phyloP scores from a whole-genome alignment of 2,888 invertebrate species.

The Hemistola chrysoprasaria region DNA sequence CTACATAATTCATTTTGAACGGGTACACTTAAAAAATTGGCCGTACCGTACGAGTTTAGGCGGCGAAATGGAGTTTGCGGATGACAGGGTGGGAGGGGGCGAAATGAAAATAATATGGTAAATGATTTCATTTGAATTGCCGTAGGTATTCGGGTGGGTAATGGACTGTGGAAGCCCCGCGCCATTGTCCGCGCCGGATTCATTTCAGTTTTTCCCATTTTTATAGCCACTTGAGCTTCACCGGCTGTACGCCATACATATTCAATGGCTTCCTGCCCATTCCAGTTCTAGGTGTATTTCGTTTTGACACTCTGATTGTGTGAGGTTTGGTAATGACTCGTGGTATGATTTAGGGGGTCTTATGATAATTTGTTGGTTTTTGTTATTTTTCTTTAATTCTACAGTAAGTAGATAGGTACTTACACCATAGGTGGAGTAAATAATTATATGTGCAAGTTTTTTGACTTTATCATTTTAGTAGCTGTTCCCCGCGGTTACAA shows the following conservation, averaged over 20 bases:
- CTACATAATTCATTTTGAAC: conserved; percentile 80
- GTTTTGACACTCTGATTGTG: conserved; percentile 34
- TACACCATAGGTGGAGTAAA: no score
- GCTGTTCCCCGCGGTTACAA: no score
- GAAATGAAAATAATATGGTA: conserved; percentile 77
- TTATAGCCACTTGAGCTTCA: conserved; percentile 56
- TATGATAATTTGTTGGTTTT: no score
- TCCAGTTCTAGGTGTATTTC: conserved; percentile 44
- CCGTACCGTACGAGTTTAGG: conserved; percentile 60
- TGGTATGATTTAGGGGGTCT: conserved; percentile 24
- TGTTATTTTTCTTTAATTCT: no score
- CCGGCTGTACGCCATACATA: conserved; percentile 55
- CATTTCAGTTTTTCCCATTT: conserved; percentile 55
- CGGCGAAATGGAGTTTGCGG: conserved; percentile 70
- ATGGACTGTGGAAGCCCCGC: conserved; percentile 61
- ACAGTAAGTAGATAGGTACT: no score
- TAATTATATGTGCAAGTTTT: no score
- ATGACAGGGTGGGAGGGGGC: conserved; percentile 41
- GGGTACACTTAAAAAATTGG: conserved; percentile 80
- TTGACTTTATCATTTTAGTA: no score
- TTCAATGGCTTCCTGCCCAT: conserved; percentile 60
- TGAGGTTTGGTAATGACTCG: conserved; percentile 34
- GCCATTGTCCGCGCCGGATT: conserved; percentile 63
- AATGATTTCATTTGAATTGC: conserved; percentile 78
- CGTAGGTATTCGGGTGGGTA: conserved; percentile 62